phyloP scores from a whole-genome alignment of 2,113 vertebrate genomes.

The Collichthys lucidus region DNA sequence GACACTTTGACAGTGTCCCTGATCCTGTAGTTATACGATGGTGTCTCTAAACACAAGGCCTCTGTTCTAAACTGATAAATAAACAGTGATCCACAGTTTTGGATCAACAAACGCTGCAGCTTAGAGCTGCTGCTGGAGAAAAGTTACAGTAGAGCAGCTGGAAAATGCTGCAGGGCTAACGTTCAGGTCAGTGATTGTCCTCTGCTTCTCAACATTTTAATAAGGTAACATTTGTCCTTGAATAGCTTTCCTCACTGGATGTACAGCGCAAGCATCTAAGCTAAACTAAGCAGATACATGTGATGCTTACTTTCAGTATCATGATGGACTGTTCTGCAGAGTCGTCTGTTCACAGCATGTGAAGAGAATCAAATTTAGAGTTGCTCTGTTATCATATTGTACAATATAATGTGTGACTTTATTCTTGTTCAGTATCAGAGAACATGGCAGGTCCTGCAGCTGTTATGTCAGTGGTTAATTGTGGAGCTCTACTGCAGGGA shows the following conservation, averaged over 20 bases:
- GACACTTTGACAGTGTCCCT: neutral
- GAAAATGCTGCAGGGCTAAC: conserved; percentile 1
- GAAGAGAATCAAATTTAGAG: neutral
- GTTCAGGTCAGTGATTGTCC: conserved; percentile 28
- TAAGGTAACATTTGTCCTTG: conserved; percentile 16
- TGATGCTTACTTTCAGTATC: too few relatives aligned
- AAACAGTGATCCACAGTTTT: neutral
- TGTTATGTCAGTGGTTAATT: neutral
- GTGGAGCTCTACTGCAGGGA: neutral
- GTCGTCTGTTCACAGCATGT: too few relatives aligned
- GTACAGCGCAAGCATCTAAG: neutral
- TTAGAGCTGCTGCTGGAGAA: neutral
- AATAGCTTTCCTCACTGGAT: neutral
- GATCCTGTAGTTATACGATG: neutral
- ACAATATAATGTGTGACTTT: neutral
- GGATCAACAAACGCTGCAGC: neutral
- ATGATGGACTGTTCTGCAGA: neutral
- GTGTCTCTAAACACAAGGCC: neutral
- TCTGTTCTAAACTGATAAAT: neutral
- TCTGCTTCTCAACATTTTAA: neutral
- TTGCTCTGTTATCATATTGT: neutral
- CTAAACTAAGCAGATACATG: neutral
- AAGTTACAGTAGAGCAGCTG: neutral
- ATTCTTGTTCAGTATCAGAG: neutral
- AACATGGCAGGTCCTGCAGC: neutral